phyloP scores from a whole-genome alignment of 2,888 invertebrate species.

The Acrocyrtus sp. region DNA sequence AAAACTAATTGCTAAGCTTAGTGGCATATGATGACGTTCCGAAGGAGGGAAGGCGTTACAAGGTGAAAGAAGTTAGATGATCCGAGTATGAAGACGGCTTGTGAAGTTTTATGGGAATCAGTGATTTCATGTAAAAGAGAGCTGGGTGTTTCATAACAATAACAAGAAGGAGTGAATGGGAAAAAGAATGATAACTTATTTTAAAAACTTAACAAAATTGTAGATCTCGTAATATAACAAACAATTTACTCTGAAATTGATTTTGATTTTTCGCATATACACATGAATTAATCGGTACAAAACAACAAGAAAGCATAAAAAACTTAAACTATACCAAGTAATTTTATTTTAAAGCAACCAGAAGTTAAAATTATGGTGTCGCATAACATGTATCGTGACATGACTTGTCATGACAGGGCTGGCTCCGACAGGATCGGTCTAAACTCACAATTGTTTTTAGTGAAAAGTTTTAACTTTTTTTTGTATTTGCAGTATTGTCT shows the following conservation, averaged over 20 bases:
- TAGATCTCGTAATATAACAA: slow-evolving; percentile 52
- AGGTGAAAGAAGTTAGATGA: too few species aligned
- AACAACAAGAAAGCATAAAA: too few species aligned
- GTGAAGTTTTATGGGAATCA: slow-evolving; percentile 53
- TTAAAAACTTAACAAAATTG: slow-evolving; percentile 39
- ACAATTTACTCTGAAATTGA: too few species aligned
- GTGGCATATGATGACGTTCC: slow-evolving; percentile 43
- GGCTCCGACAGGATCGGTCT: slow-evolving; percentile 51
- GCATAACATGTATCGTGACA: too few species aligned
- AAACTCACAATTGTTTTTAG: too few species aligned
- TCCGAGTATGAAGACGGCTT: too few species aligned
- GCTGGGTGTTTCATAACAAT: slow-evolving; percentile 43
- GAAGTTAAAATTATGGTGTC: too few species aligned
- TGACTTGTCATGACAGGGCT: slow-evolving; percentile 34
- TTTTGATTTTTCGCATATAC: slow-evolving; percentile 22
- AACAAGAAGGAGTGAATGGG: slow-evolving; percentile 26
- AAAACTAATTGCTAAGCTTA: slow-evolving; percentile 23
- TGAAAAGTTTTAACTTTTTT: slow-evolving; percentile 39
- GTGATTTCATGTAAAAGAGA: slow-evolving; percentile 62
- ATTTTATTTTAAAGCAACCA: too few species aligned
- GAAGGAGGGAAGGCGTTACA: slow-evolving; percentile 24
- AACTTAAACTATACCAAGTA: too few species aligned
- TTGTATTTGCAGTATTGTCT: slow-evolving; percentile 49
- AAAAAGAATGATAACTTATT: slow-evolving; percentile 33
- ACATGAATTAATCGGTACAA: slow-evolving; percentile 53